Evolutionary conservation across 2,888 invertebrate genomes (phyloP).

Genomic region (Macrosoma leucophasiata): DNA sequence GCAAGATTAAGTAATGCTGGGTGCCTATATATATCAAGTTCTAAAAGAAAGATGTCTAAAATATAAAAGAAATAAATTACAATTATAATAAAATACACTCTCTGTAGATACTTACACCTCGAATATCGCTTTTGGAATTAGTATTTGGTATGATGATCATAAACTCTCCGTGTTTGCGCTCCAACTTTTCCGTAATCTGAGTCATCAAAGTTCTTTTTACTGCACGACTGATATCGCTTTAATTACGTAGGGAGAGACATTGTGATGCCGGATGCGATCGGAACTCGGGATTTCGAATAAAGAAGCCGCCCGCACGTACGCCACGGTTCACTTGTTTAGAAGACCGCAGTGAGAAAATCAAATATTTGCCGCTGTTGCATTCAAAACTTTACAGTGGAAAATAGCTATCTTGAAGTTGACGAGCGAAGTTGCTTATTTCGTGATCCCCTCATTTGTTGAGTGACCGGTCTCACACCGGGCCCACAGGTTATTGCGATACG

Average conservation of each 20-base stretch:
- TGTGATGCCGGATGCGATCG: conserved; percentile 46
- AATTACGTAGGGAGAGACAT: conserved; percentile 51
- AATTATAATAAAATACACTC: too few species aligned
- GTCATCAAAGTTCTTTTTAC: too few species aligned
- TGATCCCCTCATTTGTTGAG: conserved; percentile 52
- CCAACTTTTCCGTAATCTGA: too few species aligned
- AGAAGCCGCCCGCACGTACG: conserved; percentile 47
- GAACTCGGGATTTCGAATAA: conserved; percentile 46
- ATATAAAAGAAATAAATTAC: too few species aligned
- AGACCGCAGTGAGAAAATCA: conserved; percentile 55
- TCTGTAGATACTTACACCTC: too few species aligned
- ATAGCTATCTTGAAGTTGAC: conserved; percentile 52
- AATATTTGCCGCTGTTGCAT: conserved; percentile 61
- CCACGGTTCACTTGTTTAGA: conserved; percentile 57
- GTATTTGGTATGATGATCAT: too few species aligned
- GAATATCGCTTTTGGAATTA: too few species aligned
- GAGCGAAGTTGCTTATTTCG: conserved; percentile 44
- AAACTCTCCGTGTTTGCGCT: too few species aligned
- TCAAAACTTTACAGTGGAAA: conserved; percentile 56
- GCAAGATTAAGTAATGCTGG: too few species aligned
- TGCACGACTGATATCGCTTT: conserved; percentile 56
- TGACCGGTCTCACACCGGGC: conserved; percentile 41
- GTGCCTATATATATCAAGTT: too few species aligned
- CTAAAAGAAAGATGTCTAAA: too few species aligned
- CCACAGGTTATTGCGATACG: conserved; percentile 50